phyloP scores from a whole-genome alignment of 2,888 invertebrate species.

The Ennomos fuscantarius region DNA sequence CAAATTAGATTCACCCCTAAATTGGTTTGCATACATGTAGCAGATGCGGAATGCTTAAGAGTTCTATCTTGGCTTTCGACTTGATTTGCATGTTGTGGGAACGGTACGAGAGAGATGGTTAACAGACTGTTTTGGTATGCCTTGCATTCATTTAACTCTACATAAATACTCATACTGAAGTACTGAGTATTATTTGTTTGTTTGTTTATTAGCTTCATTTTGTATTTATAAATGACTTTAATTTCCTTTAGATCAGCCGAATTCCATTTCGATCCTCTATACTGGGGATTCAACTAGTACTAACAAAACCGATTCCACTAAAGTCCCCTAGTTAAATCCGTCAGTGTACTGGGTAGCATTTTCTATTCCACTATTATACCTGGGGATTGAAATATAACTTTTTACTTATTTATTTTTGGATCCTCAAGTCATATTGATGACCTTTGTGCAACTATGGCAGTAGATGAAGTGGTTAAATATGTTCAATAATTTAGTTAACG shows the following conservation, averaged over 20 bases:
- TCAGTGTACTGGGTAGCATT: no score
- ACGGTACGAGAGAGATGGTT: conserved; percentile 28
- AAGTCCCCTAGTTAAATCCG: no score
- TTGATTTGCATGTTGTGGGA: conserved; percentile 43
- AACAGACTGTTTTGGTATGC: conserved; percentile 30
- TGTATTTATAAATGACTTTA: neutral
- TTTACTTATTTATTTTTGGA: no score
- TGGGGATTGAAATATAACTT: no score
- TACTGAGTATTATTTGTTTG: conserved; percentile 1
- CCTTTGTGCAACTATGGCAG: no score
- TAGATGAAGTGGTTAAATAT: no score
- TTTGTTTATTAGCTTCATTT: conserved; percentile 6
- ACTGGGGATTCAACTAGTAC: neutral
- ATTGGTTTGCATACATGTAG: conserved; percentile 66
- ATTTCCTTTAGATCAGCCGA: no score
- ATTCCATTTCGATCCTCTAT: no score
- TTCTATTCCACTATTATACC: no score
- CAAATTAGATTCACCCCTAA: conserved; percentile 73
- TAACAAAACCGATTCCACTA: no score
- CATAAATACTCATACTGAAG: conserved; percentile 15
- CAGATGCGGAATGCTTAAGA: conserved; percentile 47
- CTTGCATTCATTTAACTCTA: conserved; percentile 20
- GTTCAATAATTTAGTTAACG: no score
- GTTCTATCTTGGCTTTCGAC: conserved; percentile 41
- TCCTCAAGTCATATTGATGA: no score